These are phyloP conservation scores for Nebria salina DNA, from an alignment of 2,888 invertebrate species.

Conservation along the genomic window DNA sequence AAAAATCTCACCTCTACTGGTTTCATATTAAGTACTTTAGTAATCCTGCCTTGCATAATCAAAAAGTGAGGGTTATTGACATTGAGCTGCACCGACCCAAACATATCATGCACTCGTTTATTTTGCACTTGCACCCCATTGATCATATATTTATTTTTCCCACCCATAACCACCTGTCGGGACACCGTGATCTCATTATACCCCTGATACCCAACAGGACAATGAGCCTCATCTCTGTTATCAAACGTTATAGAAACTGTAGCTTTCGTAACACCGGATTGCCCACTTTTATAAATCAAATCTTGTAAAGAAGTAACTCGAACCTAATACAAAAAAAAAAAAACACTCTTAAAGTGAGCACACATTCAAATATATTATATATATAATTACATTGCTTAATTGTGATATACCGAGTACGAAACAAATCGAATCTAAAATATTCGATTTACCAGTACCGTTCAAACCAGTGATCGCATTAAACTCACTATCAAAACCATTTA, in stretches of 20 bases:
- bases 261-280: slow-evolving; percentile 95
- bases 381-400: slow-evolving; percentile 79
- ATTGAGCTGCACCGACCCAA: slow-evolving; percentile 96
- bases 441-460: slow-evolving; percentile 98
- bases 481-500: slow-evolving; percentile 90
- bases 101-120: slow-evolving; percentile 91
- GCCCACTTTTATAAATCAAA: slow-evolving; percentile 97
- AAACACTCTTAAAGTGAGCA: neutral
- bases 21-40: slow-evolving; percentile 99
- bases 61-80: slow-evolving; percentile 99
- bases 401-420: slow-evolving; percentile 96
- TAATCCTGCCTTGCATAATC: slow-evolving; percentile 99
- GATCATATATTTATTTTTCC: slow-evolving; percentile 91
- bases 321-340: slow-evolving; percentile 71
- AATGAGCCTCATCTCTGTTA: slow-evolving; percentile 81
- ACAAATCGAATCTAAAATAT: slow-evolving; percentile 96
- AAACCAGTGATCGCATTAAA: slow-evolving; percentile 99
- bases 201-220: slow-evolving; percentile 92
- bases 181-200: slow-evolving; percentile 92
- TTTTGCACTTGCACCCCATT: slow-evolving; percentile 92
- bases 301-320: slow-evolving; percentile 91
- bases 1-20: slow-evolving; percentile 81
- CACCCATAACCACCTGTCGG: slow-evolving; percentile 88
- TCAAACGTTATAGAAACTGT: slow-evolving; percentile 96
- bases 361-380: neutral